These are phyloP conservation scores for Trichonephila clavata DNA, from an alignment of 1,140 invertebrate genomes.

Conservation along the genomic window DNA sequence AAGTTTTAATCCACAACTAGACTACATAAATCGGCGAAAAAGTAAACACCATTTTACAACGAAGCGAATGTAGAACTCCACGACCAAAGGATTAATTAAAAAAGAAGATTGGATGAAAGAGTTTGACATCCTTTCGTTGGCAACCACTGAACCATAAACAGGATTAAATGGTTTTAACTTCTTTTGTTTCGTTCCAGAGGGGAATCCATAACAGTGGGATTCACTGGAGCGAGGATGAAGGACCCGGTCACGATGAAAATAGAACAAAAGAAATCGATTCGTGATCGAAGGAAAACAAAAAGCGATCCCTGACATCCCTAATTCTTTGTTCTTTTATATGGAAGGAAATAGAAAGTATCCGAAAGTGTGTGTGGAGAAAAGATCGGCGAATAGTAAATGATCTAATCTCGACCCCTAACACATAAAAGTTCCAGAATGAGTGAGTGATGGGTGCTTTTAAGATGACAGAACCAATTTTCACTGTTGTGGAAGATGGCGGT, in stretches of 20 bases:
- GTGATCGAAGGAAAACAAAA: not conserved
- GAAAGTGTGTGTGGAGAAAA: not conserved
- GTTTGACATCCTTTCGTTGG: not conserved
- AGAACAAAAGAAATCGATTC: constrained; percentile 5
- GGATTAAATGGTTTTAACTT: not conserved
- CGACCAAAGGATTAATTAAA: not conserved
- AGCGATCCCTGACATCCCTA: not conserved
- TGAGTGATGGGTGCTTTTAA: not conserved
- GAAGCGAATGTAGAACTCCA: not conserved
- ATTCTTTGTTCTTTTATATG: not conserved
- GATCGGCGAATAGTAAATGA: not conserved
- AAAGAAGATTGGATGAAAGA: not conserved
- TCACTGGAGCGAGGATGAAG: not conserved
- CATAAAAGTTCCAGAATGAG: not conserved
- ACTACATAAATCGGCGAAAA: not conserved
- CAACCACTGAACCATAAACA: not conserved
- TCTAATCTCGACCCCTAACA: not conserved
- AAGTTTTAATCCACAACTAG: not conserved
- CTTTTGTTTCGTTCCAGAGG: not conserved
- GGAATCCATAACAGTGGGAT: not conserved
- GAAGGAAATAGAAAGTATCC: not conserved
- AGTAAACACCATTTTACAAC: not conserved
- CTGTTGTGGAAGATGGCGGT: no score
- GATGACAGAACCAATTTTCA: not conserved
- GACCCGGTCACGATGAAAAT: not conserved